Base-by-base conservation (phyloP, 2,113 vertebrate species). In the Urocolius indicus region DNA sequence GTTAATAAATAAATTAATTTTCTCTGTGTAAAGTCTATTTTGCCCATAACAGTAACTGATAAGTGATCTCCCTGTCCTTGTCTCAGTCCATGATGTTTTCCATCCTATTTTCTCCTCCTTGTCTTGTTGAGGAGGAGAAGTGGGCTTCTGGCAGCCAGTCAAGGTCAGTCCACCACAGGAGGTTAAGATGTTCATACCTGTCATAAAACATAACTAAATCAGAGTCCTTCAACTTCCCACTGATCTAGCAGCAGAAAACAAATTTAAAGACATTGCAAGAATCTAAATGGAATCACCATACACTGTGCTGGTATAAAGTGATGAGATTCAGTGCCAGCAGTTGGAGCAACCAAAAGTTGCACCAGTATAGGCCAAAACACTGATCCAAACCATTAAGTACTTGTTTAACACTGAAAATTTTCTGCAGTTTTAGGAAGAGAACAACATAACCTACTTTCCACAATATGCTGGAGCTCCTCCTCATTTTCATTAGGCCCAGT, bases 401-500 rank as follows among this genome's bases (percentile, higher is more conserved):
- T 74, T 89, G 23, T 73, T 84, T 91, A 45, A 87, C 52, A 36
- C 17, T 41, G 43, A 92, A 90, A 77, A 63, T 74, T 84, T 92
- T 71, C 54, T 72, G 43, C 82, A 95, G 41, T 68, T 84, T 90
- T 87, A 94, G 52, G 62, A 89, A 78, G 26, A 84, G 87, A 92
- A 93, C 72, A 84, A 92, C 58, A 77, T 93, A 91, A 95, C 82
- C 84, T 67, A 84, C 65, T 94, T 96, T 95, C 19, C 52, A 90
- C 57, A 74, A 38, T 91, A 74, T 78, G 13, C 61, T 90, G 65
- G 75, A 83, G 63, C 38, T 92, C 79, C 77, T 95, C 59, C 29
- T 95, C 63, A 65, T 90, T 93, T 95, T 90, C 75, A 94, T 95
- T 83, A 95, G 59, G 23, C 38, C 27, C 63, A 93, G 95, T 95